Percentiles rank a stretch among this genome's conserved stretches.
phyloP scores from a whole-genome alignment of 2,797 vertebrate genomes.

The Rhinoraja longicauda region DNA sequence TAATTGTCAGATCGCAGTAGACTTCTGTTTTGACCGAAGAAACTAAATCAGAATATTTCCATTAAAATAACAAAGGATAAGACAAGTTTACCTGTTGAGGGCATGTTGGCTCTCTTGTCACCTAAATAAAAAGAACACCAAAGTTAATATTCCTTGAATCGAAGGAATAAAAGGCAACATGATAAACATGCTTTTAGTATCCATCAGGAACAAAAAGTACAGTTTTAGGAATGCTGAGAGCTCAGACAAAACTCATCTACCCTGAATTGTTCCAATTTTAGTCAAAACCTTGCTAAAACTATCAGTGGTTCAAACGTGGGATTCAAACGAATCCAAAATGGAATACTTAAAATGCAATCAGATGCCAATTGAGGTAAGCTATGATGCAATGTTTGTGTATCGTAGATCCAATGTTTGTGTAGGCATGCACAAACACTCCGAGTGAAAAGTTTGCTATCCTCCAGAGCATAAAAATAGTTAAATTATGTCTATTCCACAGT shows the following conservation, averaged over 20 bases:
- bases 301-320: not conserved
- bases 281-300: not conserved
- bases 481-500: not conserved
- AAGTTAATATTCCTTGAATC: conserved; percentile 39
- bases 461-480: not conserved
- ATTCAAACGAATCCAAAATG: not conserved
- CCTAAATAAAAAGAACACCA: conserved; percentile 43
- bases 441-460: not conserved
- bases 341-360: not conserved
- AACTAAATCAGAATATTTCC: not conserved
- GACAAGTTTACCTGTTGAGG: not conserved
- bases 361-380: not conserved
- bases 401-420: not conserved
- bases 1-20: not conserved
- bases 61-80: not conserved
- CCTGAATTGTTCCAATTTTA: not conserved
- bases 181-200: not conserved
- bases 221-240: not conserved
- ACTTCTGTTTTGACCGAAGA: not conserved
- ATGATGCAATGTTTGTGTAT: not conserved
- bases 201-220: not conserved
- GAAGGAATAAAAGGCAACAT: not conserved
- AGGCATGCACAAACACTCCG: not conserved
- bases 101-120: conserved; percentile 46
- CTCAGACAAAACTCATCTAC: not conserved